Evolutionary conservation across 92 coral and sea anemone species (phyloP), one percentile per base, ranked within the genome.

Genomic region (Diadumene lineata): DNA sequence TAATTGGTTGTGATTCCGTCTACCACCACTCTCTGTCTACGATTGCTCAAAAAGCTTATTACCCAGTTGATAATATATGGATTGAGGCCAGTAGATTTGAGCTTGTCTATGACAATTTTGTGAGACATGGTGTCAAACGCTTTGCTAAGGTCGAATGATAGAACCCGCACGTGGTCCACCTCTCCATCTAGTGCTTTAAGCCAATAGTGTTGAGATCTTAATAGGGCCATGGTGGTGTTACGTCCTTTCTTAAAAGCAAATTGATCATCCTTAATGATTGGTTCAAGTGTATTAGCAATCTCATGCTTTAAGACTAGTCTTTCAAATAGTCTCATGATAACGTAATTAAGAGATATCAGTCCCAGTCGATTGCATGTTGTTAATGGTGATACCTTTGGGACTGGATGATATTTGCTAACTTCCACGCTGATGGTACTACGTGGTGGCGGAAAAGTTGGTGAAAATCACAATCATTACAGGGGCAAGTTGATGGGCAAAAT

Each of bases 101-200:
- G 17, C 79, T 79, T 69, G 27, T 71, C 46, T 27, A 67, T 68
- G 25, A 79, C 16, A 13, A 69, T 56, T 11, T n/a, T 9, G 33
- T 70, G 84, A 22, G 70, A 60, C 13, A 70, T 77, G 58, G 71
- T 21, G 44, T 79, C 79, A 72, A 79, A 70, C 15, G 84, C 84
- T 34, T 70, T 79, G 50, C 69, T 57, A 43, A 79, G 43, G 61
- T 79, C 64, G 43, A 79, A 79, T 0, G 79, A 34, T 30, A 69
- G 71, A 11, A 79, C 68, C 32, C 79, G 57, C 22, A 70, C 71
- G 50, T 66, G 70, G 58, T 79, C 71, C 0, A 50, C 48, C 7
- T 27, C 56, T 16, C 33, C 43, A 46, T 76, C 81, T 27, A 66
- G 74, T 43, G 61, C 29, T 13, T 60, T 71, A 29, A 79, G 32